These are phyloP conservation scores for Laupala kohalensis DNA, from an alignment of 1,140 invertebrate genomes.

Conservation along the genomic window DNA sequence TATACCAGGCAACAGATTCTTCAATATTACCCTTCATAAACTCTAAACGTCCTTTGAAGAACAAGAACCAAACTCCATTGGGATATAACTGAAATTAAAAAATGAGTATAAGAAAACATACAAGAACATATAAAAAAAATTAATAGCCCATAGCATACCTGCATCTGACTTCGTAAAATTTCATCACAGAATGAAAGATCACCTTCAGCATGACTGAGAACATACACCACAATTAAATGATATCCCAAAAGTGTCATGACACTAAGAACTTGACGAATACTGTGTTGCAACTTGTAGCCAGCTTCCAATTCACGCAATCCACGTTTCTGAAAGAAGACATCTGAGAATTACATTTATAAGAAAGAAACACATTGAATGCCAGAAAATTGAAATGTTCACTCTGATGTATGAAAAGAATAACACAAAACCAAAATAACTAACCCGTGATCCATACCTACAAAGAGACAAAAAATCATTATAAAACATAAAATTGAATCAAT, in stretches of 20 bases:
- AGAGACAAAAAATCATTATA: no score
- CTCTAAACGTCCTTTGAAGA: constrained; percentile 76
- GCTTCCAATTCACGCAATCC: constrained; percentile 62
- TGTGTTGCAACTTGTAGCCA: constrained; percentile 51
- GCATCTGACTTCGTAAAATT: constrained; percentile 56
- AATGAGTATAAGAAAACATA: not conserved
- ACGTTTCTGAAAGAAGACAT: constrained; percentile 46
- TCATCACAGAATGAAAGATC: constrained; percentile 61
- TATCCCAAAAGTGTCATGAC: constrained; percentile 70
- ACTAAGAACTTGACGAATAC: constrained; percentile 73
- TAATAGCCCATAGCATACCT: constrained; percentile 28
- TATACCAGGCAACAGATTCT: constrained; percentile 62
- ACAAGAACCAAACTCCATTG: constrained; percentile 82
- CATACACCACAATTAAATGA: constrained; percentile 70
- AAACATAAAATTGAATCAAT: no score
- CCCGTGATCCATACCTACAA: no score
- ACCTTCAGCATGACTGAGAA: constrained; percentile 65
- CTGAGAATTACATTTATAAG: no score
- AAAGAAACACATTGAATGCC: no score
- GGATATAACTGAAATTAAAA: constrained; percentile 44
- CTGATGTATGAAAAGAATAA: no score
- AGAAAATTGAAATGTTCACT: no score
- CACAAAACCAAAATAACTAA: no score
- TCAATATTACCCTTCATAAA: constrained; percentile 68
- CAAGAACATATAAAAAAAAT: not conserved